phyloP scores from a whole-genome alignment of 2,797 vertebrate genomes.

The Myotis findleyi region DNA sequence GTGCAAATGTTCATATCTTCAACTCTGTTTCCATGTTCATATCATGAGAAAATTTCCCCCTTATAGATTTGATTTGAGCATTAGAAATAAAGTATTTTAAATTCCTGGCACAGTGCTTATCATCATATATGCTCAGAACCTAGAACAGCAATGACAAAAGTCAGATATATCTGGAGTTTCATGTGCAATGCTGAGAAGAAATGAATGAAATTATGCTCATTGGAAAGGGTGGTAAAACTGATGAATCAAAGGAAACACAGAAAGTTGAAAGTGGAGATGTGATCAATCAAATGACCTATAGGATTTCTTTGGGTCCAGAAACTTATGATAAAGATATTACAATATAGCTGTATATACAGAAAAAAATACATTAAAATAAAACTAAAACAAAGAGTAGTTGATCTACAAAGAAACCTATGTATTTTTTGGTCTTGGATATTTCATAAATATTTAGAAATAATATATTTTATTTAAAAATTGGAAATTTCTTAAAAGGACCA shows the following conservation, averaged over 20 bases:
- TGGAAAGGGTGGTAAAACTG: background rate
- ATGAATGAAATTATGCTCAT: background rate
- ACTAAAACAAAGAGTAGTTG: background rate
- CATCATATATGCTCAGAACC: background rate
- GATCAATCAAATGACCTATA: background rate
- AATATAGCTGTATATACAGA: background rate
- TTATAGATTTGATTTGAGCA: background rate
- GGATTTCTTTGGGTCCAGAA: background rate
- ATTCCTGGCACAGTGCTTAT: background rate
- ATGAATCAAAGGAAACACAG: background rate
- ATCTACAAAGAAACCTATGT: background rate
- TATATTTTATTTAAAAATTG: background rate
- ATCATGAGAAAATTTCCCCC: background rate
- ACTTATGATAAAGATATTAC: background rate
- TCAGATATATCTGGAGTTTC: background rate
- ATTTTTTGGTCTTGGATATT: background rate
- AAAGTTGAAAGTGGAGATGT: background rate
- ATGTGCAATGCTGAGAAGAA: background rate
- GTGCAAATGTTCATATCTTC: background rate
- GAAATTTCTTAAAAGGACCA: background rate
- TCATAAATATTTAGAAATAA: constrained; percentile 46
- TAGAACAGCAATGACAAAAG: background rate
- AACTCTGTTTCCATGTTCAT: background rate
- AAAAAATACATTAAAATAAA: background rate
- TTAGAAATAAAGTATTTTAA: background rate